A percentile compares a stretch with the other conserved stretches of the same genome.
These are phyloP conservation scores for Pterocles gutturalis DNA, from an alignment of 2,113 vertebrate genomes.

Conservation along the genomic window DNA sequence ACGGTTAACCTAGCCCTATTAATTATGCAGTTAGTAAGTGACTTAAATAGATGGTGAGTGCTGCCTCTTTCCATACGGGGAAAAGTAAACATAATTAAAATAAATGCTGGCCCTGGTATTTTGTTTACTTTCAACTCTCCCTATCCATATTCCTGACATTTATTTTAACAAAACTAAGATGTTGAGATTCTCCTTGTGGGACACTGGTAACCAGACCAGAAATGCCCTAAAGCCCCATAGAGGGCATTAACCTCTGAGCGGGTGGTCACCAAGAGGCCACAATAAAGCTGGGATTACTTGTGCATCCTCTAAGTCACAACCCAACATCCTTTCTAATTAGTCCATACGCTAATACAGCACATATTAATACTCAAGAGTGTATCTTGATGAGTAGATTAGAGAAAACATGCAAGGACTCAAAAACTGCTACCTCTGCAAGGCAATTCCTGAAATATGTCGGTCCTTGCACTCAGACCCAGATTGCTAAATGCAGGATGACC, in stretches of 20 bases:
- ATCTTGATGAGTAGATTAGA: neutral
- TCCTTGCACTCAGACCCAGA: neutral
- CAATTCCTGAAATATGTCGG: neutral
- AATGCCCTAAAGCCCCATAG: neutral
- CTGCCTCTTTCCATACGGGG: neutral
- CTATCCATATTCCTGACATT: neutral
- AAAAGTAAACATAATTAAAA: conserved; percentile 9
- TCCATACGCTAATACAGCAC: neutral
- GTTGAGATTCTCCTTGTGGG: neutral
- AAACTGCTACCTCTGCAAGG: neutral
- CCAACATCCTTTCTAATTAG: neutral
- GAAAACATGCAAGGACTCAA: neutral
- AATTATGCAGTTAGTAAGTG: neutral
- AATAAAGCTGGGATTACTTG: neutral
- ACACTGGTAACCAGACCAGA: neutral
- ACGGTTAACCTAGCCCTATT: conserved; percentile 9
- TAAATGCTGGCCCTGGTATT: neutral
- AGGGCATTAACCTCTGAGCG: neutral
- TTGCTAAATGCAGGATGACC: neutral
- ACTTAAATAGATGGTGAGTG: conserved; percentile 11
- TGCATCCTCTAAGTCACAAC: neutral
- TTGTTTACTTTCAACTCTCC: neutral
- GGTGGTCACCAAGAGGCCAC: neutral
- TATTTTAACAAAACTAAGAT: neutral
- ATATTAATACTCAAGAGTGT: neutral